A percentile compares a stretch with the other conserved stretches of the same genome.
These are phyloP conservation scores for Matsumurasca onukii DNA, from an alignment of 1,140 invertebrate species.

Conservation along the genomic window DNA sequence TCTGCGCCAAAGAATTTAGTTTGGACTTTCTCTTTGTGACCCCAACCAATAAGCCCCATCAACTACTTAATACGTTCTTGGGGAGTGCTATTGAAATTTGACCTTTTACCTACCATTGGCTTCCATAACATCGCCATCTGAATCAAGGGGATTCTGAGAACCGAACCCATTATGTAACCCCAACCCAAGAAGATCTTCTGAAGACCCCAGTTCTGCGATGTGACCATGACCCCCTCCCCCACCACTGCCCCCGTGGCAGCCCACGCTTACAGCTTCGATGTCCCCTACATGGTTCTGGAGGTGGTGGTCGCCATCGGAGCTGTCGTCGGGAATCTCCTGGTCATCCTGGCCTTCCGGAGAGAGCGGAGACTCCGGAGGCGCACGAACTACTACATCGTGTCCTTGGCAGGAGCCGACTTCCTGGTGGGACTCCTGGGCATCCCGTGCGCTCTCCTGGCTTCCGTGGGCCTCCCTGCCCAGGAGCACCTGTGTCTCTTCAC, in stretches of 20 bases:
- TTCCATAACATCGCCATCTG: too few species aligned
- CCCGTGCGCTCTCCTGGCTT: conserved; percentile 81
- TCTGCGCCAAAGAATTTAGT: too few species aligned
- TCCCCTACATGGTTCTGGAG: conserved; percentile 73
- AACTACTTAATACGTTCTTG: too few species aligned
- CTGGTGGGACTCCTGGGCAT: conserved; percentile 78
- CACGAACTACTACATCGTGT: conserved; percentile 91
- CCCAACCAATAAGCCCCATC: too few species aligned
- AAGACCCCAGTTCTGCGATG: too few species aligned
- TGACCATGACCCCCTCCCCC: too few species aligned
- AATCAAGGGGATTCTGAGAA: too few species aligned
- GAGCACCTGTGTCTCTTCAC: conserved; percentile 83
- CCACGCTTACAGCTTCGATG: conserved; percentile 21
- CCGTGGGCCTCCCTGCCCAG: conserved; percentile 71
- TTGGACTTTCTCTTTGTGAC: too few species aligned
- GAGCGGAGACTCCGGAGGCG: conserved; percentile 74
- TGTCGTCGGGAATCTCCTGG: conserved; percentile 79
- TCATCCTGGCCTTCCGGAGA: conserved; percentile 77
- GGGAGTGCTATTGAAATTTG: too few species aligned
- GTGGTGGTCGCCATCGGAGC: conserved; percentile 77
- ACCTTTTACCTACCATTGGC: too few species aligned
- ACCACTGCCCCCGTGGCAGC: not conserved
- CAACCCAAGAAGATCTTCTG: too few species aligned
- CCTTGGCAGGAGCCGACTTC: conserved; percentile 81
- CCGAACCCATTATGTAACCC: too few species aligned